Base-by-base conservation (phyloP, 2,797 vertebrate species). In the Hafferia zeledoni region DNA sequence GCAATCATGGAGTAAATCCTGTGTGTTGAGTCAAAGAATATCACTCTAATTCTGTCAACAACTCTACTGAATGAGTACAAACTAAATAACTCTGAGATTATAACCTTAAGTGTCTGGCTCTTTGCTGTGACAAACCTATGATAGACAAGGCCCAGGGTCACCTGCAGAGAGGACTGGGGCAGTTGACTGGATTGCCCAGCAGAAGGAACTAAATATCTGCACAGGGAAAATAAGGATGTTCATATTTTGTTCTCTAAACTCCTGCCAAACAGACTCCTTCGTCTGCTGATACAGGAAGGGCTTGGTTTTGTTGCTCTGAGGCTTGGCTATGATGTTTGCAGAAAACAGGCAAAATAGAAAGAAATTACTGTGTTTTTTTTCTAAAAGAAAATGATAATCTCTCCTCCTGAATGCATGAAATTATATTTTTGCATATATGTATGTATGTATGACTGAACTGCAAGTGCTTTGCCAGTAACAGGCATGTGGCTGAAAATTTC, bases 301-400 rank as follows among this genome's bases (percentile, higher is more conserved):
- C 15, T 5, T 0, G 1, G 41, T 92, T 71, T 69, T 22, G 7
- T n/a, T 5, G 5, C 3, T 28, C 44, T 3, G 15, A 13, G 35
- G 22, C 31, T 57, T 12, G 55, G 8, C 35, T 28, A 16, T 33
- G 31, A 5, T 72, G 27, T 84, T 88, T 69, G 64, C 43, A 76
- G 70, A 87, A 92, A 84, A 47, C 2, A 2, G 3, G 22, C 19
- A 33, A 85, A 80, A 68, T 11, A 23, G 24, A 56, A 56, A 60
- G 6, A 83, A 60, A 53, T 37, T 0, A 28, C 10, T 41, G 20
- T 61, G 17, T 4, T 9, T 46, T 83, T 60, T 69, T 76, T n/a
- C 33, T 81, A 20, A 60, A 15, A 55, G 31, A n/a, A 89, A 65
- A 60, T 16, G 41, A 4, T 53, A 56, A 79, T 64, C 1, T 65